These are phyloP conservation scores for Eulemur mongoz DNA, from an alignment of 2,797 vertebrate genomes.

Conservation along the genomic window DNA sequence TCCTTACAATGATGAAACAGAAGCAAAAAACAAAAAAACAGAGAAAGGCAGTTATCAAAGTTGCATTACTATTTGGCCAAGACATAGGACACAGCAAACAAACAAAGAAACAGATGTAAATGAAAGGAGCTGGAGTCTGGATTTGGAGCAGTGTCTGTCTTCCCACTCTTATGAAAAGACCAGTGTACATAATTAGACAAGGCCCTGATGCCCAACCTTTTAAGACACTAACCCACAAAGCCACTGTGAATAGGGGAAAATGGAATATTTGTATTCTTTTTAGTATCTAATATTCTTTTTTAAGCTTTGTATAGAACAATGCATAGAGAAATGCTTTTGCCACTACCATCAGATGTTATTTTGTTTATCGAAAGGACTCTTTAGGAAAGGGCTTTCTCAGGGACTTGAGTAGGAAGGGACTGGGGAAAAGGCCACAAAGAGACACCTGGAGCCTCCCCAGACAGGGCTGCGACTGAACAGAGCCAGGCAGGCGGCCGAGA, in stretches of 20 bases:
- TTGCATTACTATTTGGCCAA: background rate
- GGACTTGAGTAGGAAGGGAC: background rate
- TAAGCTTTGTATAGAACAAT: background rate
- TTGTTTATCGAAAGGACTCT: background rate
- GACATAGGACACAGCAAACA: background rate
- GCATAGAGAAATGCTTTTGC: background rate
- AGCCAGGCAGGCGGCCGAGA: background rate
- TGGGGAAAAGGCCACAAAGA: background rate
- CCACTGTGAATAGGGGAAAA: background rate
- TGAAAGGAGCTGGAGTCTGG: background rate
- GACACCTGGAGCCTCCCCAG: background rate
- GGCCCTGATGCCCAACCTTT: background rate
- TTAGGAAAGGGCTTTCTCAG: background rate
- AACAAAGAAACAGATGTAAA: background rate
- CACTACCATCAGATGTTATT: constrained; percentile 18
- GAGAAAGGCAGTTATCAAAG: background rate
- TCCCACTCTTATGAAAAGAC: background rate
- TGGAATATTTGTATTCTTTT: background rate
- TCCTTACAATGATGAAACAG: background rate
- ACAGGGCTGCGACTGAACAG: rapidly evolving
- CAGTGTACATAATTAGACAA: background rate
- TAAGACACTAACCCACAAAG: background rate
- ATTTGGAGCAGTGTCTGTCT: background rate
- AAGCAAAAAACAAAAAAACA: background rate
- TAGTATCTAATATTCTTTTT: constrained; percentile 11